phyloP scores from a whole-genome alignment of 1,140 invertebrate genomes.

The Euglossa dilemma region DNA sequence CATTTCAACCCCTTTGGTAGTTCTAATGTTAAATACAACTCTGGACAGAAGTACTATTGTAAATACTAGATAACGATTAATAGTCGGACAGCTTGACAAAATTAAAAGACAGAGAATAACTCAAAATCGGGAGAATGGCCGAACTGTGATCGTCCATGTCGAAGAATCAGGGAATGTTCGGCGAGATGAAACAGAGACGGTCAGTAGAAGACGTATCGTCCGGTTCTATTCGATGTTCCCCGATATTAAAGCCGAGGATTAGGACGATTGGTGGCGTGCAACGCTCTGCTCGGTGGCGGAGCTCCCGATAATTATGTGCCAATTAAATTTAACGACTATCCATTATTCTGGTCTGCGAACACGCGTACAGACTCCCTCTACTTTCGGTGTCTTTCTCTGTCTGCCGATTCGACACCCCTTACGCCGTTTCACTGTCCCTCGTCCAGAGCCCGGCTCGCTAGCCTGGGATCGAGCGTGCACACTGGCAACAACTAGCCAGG shows the following conservation, averaged over 20 bases:
- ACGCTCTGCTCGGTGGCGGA: constrained; percentile 57
- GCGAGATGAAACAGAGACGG: constrained; percentile 8
- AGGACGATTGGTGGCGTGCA: constrained; percentile 66
- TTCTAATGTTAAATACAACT: too few species aligned
- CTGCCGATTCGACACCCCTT: constrained; percentile 43
- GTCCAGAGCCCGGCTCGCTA: neutral
- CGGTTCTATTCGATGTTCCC: constrained; percentile 56
- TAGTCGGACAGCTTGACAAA: too few species aligned
- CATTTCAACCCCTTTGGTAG: too few species aligned
- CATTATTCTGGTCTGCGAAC: constrained; percentile 72
- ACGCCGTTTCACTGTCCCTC: neutral
- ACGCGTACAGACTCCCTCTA: constrained; percentile 37
- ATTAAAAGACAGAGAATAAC: neutral
- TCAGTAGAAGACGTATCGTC: constrained; percentile 9
- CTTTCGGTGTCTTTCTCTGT: constrained; percentile 10
- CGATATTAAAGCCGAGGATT: constrained; percentile 70
- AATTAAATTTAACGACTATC: constrained; percentile 79
- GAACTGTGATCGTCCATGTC: constrained; percentile 7
- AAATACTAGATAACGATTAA: too few species aligned
- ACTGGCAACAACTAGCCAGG: constrained; percentile 68
- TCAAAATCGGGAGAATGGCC: neutral
- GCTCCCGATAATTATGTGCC: constrained; percentile 76
- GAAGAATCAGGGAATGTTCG: constrained; percentile 19
- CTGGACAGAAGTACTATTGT: too few species aligned
- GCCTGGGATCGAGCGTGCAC: constrained; percentile 30